phyloP scores from a whole-genome alignment of 2,113 vertebrate genomes.

The Astur gentilis region DNA sequence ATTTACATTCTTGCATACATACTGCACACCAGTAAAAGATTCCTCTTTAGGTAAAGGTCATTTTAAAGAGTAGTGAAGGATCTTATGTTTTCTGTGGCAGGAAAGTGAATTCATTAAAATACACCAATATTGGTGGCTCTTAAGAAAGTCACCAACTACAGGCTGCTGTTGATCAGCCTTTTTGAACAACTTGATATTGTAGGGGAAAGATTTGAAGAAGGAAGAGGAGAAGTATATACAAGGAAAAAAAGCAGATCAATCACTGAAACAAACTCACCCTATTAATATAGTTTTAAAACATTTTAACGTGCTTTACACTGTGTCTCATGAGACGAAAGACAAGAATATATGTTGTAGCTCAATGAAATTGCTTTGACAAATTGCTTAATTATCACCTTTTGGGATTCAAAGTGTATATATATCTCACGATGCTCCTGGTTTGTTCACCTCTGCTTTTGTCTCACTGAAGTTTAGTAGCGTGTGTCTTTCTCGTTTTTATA shows the following conservation, averaged over 20 bases:
- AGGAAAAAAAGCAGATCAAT: neutral
- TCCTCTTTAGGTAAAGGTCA: neutral
- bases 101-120: conserved; percentile 29
- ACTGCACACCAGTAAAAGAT: neutral
- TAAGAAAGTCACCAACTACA: neutral
- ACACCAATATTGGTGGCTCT: neutral
- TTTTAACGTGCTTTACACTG: neutral
- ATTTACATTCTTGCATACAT: conserved; percentile 53
- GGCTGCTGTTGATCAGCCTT: neutral
- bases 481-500: conserved; percentile 69
- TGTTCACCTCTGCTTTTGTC: neutral
- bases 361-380: neutral
- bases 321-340: neutral
- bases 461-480: neutral
- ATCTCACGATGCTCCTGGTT: neutral
- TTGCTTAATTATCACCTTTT: neutral
- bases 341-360: neutral
- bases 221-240: neutral
- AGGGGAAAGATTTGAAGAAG: neutral
- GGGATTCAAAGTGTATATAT: neutral
- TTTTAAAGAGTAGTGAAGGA: neutral
- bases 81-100: neutral
- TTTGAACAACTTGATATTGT: neutral
- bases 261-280: neutral
- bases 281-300: neutral